phyloP scores from a whole-genome alignment of 2,113 vertebrate genomes.

The Axis porcinus region DNA sequence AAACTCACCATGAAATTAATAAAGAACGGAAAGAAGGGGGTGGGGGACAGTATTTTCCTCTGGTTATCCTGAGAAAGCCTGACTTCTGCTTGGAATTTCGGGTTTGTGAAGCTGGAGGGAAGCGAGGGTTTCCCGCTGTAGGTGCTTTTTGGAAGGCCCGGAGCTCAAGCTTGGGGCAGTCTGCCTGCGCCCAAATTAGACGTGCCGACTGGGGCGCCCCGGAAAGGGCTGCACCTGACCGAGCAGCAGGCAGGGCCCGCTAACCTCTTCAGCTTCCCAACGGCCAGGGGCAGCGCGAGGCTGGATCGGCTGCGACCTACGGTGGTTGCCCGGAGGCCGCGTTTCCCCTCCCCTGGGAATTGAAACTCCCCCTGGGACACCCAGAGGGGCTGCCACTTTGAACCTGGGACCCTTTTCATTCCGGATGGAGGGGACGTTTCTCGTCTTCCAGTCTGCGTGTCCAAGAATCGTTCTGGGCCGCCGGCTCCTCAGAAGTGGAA shows the following conservation, averaged over 20 bases:
- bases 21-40: not conserved
- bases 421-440: accelerated
- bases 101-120: accelerated
- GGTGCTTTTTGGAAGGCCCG: not conserved
- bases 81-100: not conserved
- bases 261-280: not conserved
- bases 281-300: not conserved
- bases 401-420: not conserved
- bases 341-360: not conserved
- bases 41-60: not conserved
- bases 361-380: not conserved
- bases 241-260: accelerated
- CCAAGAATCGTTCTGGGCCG: not conserved
- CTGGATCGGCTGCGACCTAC: accelerated
- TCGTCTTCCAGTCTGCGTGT: accelerated
- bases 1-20: not conserved
- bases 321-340: accelerated
- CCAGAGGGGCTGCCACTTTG: not conserved
- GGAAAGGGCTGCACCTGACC: accelerated
- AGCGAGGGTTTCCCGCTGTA: accelerated
- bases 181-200: accelerated
- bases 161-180: accelerated
- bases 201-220: accelerated
- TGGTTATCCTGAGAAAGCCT: not conserved
- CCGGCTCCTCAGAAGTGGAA: accelerated